These are phyloP conservation scores for Hyperopisus bebe DNA, from an alignment of 2,113 vertebrate species.

Conservation along the genomic window DNA sequence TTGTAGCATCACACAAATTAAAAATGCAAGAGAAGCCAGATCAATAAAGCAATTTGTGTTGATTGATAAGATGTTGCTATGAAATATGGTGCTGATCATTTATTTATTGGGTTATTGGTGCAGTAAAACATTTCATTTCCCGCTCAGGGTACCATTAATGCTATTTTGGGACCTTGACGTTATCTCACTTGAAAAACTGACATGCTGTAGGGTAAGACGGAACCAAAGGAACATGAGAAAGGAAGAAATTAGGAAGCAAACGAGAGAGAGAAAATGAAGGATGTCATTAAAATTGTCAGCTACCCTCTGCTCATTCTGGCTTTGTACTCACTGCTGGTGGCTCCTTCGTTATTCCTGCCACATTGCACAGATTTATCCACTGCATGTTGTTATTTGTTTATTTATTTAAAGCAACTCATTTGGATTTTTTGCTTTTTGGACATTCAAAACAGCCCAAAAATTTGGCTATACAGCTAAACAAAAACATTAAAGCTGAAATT, in stretches of 20 bases:
- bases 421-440: neutral
- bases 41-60: neutral
- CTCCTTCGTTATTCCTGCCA: neutral
- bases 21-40: constrained; percentile 4
- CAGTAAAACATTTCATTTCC: constrained; percentile 8
- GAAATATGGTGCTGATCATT: neutral
- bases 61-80: constrained; percentile 3
- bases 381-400: neutral
- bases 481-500: neutral
- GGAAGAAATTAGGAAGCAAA: neutral
- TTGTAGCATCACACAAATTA: neutral
- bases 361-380: neutral
- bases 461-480: neutral
- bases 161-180: neutral
- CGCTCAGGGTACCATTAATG: neutral
- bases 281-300: neutral
- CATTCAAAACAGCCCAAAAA: neutral
- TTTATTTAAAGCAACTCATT: neutral
- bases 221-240: neutral
- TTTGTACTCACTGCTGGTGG: neutral
- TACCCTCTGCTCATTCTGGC: neutral
- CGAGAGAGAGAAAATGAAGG: neutral
- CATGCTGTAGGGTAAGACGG: neutral
- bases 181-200: neutral
- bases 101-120: constrained; percentile 6